Percentiles rank a stretch among this genome's conserved stretches.
These are phyloP conservation scores for Crenichthys baileyi DNA, from an alignment of 2,797 vertebrate species.

Conservation along the genomic window DNA sequence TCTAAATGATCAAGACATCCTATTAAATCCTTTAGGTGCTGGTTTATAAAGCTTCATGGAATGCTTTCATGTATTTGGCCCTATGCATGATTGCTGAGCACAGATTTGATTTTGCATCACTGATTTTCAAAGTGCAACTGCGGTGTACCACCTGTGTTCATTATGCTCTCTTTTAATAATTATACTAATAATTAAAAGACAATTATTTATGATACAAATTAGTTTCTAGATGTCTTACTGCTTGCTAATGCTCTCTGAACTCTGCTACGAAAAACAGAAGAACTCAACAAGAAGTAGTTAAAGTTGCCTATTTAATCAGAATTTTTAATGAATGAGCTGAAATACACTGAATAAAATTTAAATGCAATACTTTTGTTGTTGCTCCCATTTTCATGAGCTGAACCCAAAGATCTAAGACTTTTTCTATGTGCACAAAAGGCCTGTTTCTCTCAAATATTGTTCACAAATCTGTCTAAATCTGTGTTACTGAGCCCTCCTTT, in stretches of 20 bases:
- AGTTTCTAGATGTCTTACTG: not conserved
- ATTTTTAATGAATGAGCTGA: not conserved
- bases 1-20: not conserved
- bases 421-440: too few species aligned
- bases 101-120: not conserved
- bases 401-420: too few species aligned
- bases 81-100: not conserved
- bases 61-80: not conserved
- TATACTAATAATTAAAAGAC: not conserved
- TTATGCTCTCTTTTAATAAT: not conserved
- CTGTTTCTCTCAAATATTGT: too few species aligned
- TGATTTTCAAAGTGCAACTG: not conserved
- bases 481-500: too few species aligned
- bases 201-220: conserved; percentile 5
- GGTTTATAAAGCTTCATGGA: not conserved
- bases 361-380: too few species aligned
- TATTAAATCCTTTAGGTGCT: conserved; percentile 1
- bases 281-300: not conserved
- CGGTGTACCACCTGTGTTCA: conserved; percentile 3
- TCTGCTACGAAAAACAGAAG: not conserved
- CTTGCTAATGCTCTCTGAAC: not conserved
- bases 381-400: too few species aligned
- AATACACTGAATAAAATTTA: not conserved
- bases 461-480: too few species aligned
- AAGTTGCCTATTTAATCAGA: not conserved